Conservation (phyloP, 1,140 invertebrate species). For the Drosophila quadrilineata region DNA sequence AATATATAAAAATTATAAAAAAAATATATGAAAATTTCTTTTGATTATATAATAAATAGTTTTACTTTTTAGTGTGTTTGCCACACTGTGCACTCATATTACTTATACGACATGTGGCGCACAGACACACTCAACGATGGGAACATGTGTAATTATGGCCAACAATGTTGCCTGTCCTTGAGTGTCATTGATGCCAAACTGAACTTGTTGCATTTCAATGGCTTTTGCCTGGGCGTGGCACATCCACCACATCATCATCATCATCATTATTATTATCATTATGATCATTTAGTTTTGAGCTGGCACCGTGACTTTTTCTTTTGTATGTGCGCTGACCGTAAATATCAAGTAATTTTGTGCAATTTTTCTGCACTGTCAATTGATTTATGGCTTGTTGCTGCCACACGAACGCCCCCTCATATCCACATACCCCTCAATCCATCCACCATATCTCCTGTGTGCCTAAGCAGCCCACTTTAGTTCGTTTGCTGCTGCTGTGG, state of each 20-base stretch:
- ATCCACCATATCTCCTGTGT: neutral
- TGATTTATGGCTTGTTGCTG: constrained; percentile 69
- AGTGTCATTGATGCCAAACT: constrained; percentile 59
- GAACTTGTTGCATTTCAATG: constrained; percentile 56
- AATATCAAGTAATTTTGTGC: constrained; percentile 77
- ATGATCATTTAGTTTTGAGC: constrained; percentile 8
- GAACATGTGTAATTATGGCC: constrained; percentile 70
- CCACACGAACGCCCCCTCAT: neutral
- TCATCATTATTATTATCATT: neutral
- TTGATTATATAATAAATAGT: neutral
- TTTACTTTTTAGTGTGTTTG: neutral
- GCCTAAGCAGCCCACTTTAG: neutral
- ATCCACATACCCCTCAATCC: neutral
- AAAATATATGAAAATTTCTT: no score
- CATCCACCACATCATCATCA: neutral
- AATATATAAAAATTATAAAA: no score
- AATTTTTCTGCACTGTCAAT: constrained; percentile 73
- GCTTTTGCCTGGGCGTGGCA: constrained; percentile 5
- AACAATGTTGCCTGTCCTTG: constrained; percentile 61
- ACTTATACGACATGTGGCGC: constrained; percentile 71
- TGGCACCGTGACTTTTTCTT: constrained; percentile 7
- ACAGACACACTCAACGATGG: constrained; percentile 54
- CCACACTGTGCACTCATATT: constrained; percentile 49
- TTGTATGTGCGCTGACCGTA: constrained; percentile 69
- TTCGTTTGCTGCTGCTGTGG: neutral